Evolutionary conservation across 2,797 vertebrate genomes (phyloP).

Genomic region (Bradypodion ventrale): DNA sequence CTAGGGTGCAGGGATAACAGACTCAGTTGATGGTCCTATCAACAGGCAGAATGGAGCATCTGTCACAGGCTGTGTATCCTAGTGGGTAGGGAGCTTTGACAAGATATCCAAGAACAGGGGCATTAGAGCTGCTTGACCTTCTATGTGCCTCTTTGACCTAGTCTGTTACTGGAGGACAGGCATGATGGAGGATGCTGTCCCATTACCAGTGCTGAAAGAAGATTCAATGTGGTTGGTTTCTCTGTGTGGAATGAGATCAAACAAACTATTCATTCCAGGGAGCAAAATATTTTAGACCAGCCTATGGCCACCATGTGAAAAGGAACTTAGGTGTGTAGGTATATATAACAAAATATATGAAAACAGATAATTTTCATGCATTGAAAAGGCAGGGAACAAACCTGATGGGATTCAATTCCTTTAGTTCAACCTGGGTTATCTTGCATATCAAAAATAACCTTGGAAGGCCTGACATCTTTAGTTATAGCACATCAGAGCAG

Average conservation of each 20-base stretch:
- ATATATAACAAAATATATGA: neutral
- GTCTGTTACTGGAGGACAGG: too few relatives aligned
- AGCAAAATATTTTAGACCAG: neutral
- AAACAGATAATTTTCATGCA: neutral
- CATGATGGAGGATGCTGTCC: too few relatives aligned
- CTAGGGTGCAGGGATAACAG: too few relatives aligned
- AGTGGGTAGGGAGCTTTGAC: too few relatives aligned
- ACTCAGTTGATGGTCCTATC: too few relatives aligned
- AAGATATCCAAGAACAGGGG: too few relatives aligned
- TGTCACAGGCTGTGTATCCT: too few relatives aligned
- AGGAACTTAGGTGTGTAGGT: neutral
- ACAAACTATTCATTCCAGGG: neutral
- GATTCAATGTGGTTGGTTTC: neutral
- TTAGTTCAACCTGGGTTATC: constrained; percentile 30
- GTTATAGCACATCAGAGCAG: constrained; percentile 42
- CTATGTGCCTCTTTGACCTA: too few relatives aligned
- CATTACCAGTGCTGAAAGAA: neutral
- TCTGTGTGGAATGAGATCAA: neutral
- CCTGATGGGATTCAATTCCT: neutral
- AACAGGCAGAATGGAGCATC: too few relatives aligned
- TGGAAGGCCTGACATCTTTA: constrained; percentile 35
- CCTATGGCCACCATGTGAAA: neutral
- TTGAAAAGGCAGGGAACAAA: neutral
- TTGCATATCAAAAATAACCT: constrained; percentile 39
- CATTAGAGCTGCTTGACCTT: too few relatives aligned